Evolutionary conservation across 2,797 vertebrate genomes (phyloP).

Genomic region (Phrynocephalus guinanensis): DNA sequence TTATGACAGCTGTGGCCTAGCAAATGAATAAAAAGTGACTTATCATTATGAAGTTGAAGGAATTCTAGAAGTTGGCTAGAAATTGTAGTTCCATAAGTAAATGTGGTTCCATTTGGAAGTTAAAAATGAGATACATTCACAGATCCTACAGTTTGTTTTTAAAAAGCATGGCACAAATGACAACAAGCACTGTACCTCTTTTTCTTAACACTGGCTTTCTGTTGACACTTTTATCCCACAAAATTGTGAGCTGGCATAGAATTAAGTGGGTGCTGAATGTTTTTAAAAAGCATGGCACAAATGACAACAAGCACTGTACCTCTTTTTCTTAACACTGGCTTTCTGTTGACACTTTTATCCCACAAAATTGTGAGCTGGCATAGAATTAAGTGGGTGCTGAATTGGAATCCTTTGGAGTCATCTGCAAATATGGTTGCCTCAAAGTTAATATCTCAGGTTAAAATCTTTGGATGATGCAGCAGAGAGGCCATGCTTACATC

Average conservation of each 20-base stretch:
- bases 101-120: too few species aligned
- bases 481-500: not conserved
- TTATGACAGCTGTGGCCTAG: not conserved
- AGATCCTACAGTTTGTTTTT: not conserved
- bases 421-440: too few species aligned
- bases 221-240: not conserved
- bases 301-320: not conserved
- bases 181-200: not conserved
- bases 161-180: not conserved
- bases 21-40: not conserved
- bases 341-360: not conserved
- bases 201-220: not conserved
- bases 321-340: not conserved
- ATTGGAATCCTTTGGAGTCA: too few species aligned
- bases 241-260: too few species aligned
- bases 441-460: not conserved
- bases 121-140: not conserved
- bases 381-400: too few species aligned
- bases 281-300: not conserved
- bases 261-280: too few species aligned
- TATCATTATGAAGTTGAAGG: not conserved
- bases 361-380: too few species aligned
- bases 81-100: not conserved
- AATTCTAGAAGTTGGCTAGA: not conserved
- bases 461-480: not conserved